Conservation (phyloP, 2,888 invertebrate genomes). For the Protonemura montana region DNA sequence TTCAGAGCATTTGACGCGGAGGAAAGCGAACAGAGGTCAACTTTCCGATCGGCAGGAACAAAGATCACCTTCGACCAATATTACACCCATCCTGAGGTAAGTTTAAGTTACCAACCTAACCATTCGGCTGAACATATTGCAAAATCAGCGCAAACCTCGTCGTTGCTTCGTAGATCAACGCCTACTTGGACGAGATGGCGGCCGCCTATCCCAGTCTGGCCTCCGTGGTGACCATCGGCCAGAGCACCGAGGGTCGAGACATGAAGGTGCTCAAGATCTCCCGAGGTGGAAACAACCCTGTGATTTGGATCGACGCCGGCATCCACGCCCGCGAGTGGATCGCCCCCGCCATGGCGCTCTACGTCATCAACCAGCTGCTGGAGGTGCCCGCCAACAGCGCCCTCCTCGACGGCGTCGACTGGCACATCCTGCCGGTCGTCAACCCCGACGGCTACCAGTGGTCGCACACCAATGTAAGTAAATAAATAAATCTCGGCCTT, state of each 20-base stretch:
- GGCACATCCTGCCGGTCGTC: slow-evolving; percentile 70
- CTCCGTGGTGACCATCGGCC: slow-evolving; percentile 65
- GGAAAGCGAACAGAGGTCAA: background rate
- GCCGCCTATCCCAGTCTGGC: slow-evolving; percentile 63
- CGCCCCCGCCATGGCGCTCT: slow-evolving; percentile 67
- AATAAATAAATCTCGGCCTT: no score
- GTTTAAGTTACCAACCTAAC: no score
- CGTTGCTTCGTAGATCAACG: slow-evolving; percentile 60
- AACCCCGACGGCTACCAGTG: slow-evolving; percentile 79
- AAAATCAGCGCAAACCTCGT: no score
- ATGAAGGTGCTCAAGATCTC: slow-evolving; percentile 70
- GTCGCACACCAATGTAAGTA: slow-evolving; percentile 61
- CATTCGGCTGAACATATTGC: background rate
- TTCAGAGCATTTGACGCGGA: slow-evolving; percentile 44
- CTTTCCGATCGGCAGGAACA: background rate
- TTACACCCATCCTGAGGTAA: slow-evolving; percentile 58
- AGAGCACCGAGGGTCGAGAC: slow-evolving; percentile 66
- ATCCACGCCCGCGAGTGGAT: slow-evolving; percentile 76
- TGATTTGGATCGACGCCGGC: slow-evolving; percentile 32
- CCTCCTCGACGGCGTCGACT: slow-evolving; percentile 69
- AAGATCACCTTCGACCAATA: slow-evolving; percentile 58
- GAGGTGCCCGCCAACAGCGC: slow-evolving; percentile 65
- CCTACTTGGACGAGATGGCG: slow-evolving; percentile 62
- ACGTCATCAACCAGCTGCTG: slow-evolving; percentile 66
- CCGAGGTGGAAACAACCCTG: slow-evolving; percentile 53